Evolutionary conservation across 1,140 invertebrate genomes (phyloP).

Genomic region (Acromyrmex heyeri): DNA sequence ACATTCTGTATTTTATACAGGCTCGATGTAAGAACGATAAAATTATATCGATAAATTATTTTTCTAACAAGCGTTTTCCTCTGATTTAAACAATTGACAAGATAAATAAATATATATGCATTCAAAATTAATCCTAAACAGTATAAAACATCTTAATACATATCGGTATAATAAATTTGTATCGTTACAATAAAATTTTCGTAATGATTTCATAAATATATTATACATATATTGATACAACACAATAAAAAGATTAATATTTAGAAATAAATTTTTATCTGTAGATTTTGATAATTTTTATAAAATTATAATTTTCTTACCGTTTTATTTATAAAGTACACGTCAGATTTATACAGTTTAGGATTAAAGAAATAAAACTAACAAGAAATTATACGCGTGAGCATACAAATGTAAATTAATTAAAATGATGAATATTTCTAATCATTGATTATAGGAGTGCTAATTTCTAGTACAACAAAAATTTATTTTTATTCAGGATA

Average conservation of each 20-base stretch:
- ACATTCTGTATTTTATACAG: constrained; percentile 39
- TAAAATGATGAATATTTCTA: constrained; percentile 9
- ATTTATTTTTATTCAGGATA: constrained; percentile 45
- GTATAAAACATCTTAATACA: constrained; percentile 34
- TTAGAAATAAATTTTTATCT: background rate
- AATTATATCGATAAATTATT: constrained; percentile 61
- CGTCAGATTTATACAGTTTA: constrained; percentile 38
- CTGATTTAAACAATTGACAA: constrained; percentile 49
- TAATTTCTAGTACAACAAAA: constrained; percentile 7
- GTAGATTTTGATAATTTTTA: background rate
- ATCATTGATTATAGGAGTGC: background rate
- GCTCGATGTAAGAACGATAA: constrained; percentile 32
- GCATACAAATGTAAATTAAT: constrained; percentile 19
- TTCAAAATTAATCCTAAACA: constrained; percentile 49
- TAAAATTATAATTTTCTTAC: background rate
- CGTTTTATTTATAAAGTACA: background rate
- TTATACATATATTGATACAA: background rate
- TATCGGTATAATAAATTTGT: constrained; percentile 42
- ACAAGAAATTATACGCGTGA: constrained; percentile 5
- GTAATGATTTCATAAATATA: constrained; percentile 1
- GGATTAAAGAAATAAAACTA: constrained; percentile 38
- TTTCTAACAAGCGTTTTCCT: constrained; percentile 45
- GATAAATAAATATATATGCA: background rate
- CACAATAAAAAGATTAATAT: background rate
- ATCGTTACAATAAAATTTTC: constrained; percentile 2